These are phyloP conservation scores for Chymomyza procnemis DNA, from an alignment of 2,888 invertebrate species.

Conservation along the genomic window DNA sequence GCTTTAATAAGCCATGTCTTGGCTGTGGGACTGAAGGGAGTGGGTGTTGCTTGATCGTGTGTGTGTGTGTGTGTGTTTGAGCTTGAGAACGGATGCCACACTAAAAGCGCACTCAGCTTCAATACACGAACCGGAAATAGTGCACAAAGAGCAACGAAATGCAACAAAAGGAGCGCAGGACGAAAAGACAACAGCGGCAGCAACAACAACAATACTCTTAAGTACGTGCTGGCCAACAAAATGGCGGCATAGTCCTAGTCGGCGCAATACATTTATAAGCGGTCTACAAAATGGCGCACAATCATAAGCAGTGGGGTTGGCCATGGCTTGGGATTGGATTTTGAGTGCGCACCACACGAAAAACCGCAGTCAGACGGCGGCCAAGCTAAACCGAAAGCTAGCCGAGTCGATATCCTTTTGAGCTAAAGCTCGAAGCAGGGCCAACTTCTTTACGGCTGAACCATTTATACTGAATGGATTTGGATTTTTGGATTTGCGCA, in stretches of 20 bases:
- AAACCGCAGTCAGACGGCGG: slow-evolving; percentile 59
- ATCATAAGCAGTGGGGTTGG: slow-evolving; percentile 40
- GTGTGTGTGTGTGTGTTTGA: slow-evolving; percentile 12
- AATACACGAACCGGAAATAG: slow-evolving; percentile 72
- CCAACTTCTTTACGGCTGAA: slow-evolving; percentile 9
- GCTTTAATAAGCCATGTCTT: not conserved
- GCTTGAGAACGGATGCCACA: slow-evolving; percentile 62
- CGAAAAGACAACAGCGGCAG: slow-evolving; percentile 19
- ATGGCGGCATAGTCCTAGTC: slow-evolving; percentile 58
- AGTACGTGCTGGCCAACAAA: slow-evolving; percentile 64
- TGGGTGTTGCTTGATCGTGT: slow-evolving; percentile 19
- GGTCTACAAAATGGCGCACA: slow-evolving; percentile 5
- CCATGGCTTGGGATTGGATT: slow-evolving; percentile 47
- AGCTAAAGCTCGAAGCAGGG: not conserved
- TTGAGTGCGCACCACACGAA: slow-evolving; percentile 25
- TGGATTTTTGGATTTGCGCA: slow-evolving; percentile 71
- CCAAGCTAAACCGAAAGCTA: not conserved
- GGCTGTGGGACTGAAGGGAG: no score
- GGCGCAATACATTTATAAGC: slow-evolving; percentile 25
- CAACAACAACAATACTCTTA: slow-evolving; percentile 7
- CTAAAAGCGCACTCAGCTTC: slow-evolving; percentile 74
- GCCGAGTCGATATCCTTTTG: not conserved
- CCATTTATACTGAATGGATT: slow-evolving; percentile 72
- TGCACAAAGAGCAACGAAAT: slow-evolving; percentile 26
- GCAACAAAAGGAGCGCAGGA: slow-evolving; percentile 41